Base-by-base conservation (phyloP, 2,888 invertebrate genomes). In the Lepetodrilus schrolli region DNA sequence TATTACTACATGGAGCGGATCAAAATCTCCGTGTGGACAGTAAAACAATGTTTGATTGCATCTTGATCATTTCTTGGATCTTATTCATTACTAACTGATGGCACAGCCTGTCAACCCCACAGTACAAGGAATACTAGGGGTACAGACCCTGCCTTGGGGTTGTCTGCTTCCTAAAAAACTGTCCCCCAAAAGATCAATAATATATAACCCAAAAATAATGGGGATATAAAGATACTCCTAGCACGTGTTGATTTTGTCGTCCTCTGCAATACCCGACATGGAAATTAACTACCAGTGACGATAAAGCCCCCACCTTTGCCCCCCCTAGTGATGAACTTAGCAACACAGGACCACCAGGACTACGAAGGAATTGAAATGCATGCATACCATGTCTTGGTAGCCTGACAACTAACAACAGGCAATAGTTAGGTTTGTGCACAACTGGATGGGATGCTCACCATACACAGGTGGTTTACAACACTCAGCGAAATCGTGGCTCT, bases 341-440 rank as follows among this genome's bases (percentile, higher is more conserved):
- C n/a, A 58, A 50, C 17, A 58, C 58, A 58, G 13, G 30, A 58
- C 30, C 58, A 58, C 30, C 58, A 58, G 26, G 34, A 17, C 34
- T 58, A 58, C 17, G 34, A 58, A 58, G 23, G 17, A 30, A 58
- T 58, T 30, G 26, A 17, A 23, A 58, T 58, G 58, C 58, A 58
- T 58, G 58, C 58, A 58, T 58, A 34, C 58, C 58, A 34, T 13
- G 58, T 30, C 58, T 30, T 34, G 58, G 26, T 23, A 7, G 58
- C 30, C 30, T 30, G 58, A 17, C 58, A 58, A 58, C 30, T 58
- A 13, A 58, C 58, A 58, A 58, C 58, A 58, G 26, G 58, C 58
- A 58, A 58, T 58, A 58, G 58, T 26, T 58, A 30, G 58, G 34
- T 30, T 58, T 58, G 58, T 58, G 58, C 58, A 58, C 58, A 58